Evolutionary conservation across 2,888 invertebrate genomes (phyloP), one percentile per base, ranked within the genome.

Genomic region (Frankliniella fusca): DNA sequence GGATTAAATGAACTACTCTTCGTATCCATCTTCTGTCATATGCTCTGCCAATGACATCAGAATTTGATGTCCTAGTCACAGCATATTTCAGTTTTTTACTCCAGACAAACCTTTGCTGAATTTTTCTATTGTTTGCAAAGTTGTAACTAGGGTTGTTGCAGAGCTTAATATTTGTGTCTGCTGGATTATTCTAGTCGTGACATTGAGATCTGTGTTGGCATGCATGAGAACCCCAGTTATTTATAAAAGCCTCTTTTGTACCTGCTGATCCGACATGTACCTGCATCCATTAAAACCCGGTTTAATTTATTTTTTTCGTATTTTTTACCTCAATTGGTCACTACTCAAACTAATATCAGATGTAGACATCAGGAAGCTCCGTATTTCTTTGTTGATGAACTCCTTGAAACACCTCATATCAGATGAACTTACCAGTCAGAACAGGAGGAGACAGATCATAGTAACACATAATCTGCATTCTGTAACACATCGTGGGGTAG

Each of bases 251-350:
- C 70, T 76, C 23, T 76, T 76, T 76, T 76, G 70, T 76, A 76
- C 70, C 70, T 76, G 70, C 70, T 76, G 70, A 76, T 76, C 70
- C 23, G 70, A 70, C 70, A n/a, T 23, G 70, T 70, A 70, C 70
- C 70, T 70, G 70, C 70, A n/a, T 76, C 27, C 27, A 76, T 76
- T 76, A 76, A 76, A 76, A 76, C 70, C 70, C 70, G 70, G 70
- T 76, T 27, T 76, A 27, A 76, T 76, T 76, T 76, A 76, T 2
- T 38, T 27, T 27, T 27, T 76, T 76, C 10, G 1, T 27, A 5
- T 27, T 76, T 9, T 23, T 76, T 76, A 10, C 27, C 70, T 12
- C 27, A 7, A 70, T 23, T 9, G 23, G 9, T 23, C 70, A 12
- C n/a, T 61, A 54, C 12, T 15, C 54, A 1, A 54, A 54, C 54